Evolutionary conservation across 2,888 invertebrate species (phyloP).

Genomic region (Gibbula magus): DNA sequence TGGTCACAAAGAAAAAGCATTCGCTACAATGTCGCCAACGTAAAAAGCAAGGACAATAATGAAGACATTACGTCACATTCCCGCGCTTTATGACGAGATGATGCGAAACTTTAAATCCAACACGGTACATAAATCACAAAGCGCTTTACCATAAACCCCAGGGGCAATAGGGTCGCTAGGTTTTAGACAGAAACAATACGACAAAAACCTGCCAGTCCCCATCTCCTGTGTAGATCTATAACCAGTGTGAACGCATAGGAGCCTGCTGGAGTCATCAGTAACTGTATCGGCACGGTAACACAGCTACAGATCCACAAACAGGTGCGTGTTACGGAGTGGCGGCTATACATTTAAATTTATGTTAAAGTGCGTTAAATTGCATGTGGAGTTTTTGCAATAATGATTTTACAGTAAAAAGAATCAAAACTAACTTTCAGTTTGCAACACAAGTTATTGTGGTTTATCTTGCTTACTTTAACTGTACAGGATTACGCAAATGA

Average conservation of each 20-base stretch:
- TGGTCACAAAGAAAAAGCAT: too few species aligned
- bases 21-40: too few species aligned
- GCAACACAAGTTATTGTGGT: too few species aligned
- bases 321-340: neutral
- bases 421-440: too few species aligned
- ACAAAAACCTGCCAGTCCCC: neutral
- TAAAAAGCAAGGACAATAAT: neutral
- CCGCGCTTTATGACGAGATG: neutral
- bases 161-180: neutral
- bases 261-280: neutral
- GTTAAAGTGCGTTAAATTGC: too few species aligned
- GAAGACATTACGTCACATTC: conserved; percentile 5
- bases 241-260: too few species aligned
- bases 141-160: neutral
- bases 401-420: too few species aligned
- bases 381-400: too few species aligned
- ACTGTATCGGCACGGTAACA: neutral
- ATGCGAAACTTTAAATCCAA: conserved; percentile 1
- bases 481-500: too few species aligned
- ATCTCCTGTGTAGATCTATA: too few species aligned
- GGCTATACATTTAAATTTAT: neutral
- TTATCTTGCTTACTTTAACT: too few species aligned
- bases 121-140: conserved; percentile 2
- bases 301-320: neutral
- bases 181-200: neutral